These are phyloP conservation scores for Asarcornis scutulata DNA, from an alignment of 2,113 vertebrate species.

Conservation along the genomic window DNA sequence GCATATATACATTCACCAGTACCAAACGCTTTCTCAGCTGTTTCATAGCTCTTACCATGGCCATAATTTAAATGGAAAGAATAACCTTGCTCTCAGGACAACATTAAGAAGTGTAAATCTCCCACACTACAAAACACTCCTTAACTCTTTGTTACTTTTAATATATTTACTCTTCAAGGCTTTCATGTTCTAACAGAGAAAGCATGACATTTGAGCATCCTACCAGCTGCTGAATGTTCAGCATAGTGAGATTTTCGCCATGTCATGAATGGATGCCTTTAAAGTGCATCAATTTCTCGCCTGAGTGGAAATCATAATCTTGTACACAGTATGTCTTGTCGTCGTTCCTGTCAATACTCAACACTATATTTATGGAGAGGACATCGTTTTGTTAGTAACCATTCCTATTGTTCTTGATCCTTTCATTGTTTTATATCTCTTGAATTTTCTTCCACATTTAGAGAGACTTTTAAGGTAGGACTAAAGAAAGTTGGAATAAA, in stretches of 20 bases:
- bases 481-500: background rate
- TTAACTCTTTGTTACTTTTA: background rate
- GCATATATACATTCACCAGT: background rate
- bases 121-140: fast-evolving
- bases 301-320: slow-evolving; percentile 6
- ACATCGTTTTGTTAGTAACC: background rate
- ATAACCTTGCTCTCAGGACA: background rate
- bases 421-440: background rate
- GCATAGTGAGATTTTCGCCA: background rate
- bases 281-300: background rate
- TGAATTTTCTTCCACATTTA: background rate
- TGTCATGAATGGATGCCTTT: background rate
- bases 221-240: background rate
- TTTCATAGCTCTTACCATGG: background rate
- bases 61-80: slow-evolving; percentile 1
- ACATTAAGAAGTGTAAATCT: background rate
- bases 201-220: slow-evolving; percentile 11
- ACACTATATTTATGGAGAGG: background rate
- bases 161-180: background rate
- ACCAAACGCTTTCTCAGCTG: background rate
- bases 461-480: background rate
- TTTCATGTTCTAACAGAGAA: background rate
- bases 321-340: background rate
- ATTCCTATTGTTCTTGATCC: background rate
- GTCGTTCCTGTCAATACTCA: background rate